Base-by-base conservation (phyloP, 2,888 invertebrate species). In the Epicampocera succincta region DNA sequence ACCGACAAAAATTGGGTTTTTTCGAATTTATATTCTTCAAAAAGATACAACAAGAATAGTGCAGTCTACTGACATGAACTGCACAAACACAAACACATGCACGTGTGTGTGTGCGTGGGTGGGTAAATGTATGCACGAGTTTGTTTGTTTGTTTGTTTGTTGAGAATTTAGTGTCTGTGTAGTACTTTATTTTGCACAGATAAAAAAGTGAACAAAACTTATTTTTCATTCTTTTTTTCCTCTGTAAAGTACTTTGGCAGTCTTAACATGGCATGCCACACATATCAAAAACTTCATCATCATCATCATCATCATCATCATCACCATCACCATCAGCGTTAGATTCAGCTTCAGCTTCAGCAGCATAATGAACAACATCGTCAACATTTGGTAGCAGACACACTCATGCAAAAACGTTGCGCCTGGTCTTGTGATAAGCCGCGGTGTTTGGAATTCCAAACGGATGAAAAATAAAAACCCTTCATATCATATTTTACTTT, bases 261-360 rank as follows among this genome's bases (percentile, higher is more conserved):
- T 72, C 68, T 72, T 81, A 77, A 63, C 48, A 72, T 77, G 76
- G 50, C 72, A 77, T 72, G 68, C 81, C 76, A 58, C 72, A 73
- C 76, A 81, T 76, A 77, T 76, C 72, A 77, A 56, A 75, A 72
- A 38, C 76, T 73, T 42, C 68, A 69, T 48, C 56, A 61, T 48
- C 46, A 52, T 50, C 54, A 72, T 29, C 52, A 72, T 52, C 29
- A 58, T 58, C 58, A 58, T 15, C 58, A 56, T 4, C 21, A 13
- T 2, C 61, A 73, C n/a, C n/a, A n/a, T n/a, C n/a, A n/a, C n/a
- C n/a, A n/a, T n/a, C n/a, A n/a, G n/a, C n/a, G n/a, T n/a, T n/a
- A n/a, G n/a, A n/a, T n/a, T n/a, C n/a, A n/a, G n/a, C n/a, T n/a
- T n/a, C n/a, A n/a, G n/a, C n/a, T n/a, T 46, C 72, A 76, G 15